These are phyloP conservation scores for Rousettus madagascariensis DNA, from an alignment of 2,797 vertebrate species.

Conservation along the genomic window DNA sequence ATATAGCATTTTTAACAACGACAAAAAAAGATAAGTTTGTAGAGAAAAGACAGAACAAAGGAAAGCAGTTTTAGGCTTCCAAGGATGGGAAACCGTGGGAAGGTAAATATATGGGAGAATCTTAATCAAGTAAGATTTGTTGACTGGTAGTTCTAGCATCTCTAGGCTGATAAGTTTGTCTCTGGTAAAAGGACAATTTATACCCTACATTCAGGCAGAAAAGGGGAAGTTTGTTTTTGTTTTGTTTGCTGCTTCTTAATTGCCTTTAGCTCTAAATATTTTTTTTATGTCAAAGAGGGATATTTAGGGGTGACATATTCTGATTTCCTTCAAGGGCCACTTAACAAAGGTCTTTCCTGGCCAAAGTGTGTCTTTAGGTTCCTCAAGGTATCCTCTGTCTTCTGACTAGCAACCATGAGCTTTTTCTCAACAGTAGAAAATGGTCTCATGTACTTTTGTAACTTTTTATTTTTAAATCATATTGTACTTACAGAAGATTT, in stretches of 20 bases:
- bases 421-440: neutral
- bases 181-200: neutral
- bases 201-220: neutral
- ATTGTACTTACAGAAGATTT: constrained; percentile 13
- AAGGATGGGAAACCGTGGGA: neutral
- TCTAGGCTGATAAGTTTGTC: neutral
- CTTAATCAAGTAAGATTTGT: neutral
- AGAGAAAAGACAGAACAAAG: neutral
- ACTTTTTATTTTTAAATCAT: neutral
- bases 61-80: neutral
- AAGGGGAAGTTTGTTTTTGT: neutral
- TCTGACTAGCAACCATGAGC: neutral
- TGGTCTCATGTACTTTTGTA: neutral
- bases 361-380: neutral
- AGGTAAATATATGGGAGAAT: neutral
- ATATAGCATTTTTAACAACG: neutral
- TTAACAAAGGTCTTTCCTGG: neutral
- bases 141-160: neutral
- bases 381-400: neutral
- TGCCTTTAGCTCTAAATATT: neutral
- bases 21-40: neutral
- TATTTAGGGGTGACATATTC: neutral
- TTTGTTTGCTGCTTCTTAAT: neutral
- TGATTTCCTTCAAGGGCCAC: neutral
- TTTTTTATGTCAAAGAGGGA: neutral